Evolutionary conservation across 2,888 invertebrate species (phyloP).

Genomic region (Lomographa bimaculata): DNA sequence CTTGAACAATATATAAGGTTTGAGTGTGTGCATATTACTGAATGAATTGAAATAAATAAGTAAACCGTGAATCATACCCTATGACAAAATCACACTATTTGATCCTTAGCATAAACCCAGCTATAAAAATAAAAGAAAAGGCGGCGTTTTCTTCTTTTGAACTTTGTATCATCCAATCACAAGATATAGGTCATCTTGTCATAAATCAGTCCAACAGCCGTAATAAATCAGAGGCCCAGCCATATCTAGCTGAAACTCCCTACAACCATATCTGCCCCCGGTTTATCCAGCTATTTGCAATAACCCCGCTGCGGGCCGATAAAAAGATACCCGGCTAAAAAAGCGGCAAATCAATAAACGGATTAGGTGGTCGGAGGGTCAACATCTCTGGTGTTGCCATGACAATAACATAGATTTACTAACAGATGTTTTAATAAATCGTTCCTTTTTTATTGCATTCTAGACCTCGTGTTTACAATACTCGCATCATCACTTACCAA

Average conservation of each 20-base stretch:
- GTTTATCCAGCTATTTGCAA: slow-evolving; percentile 27
- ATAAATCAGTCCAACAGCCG: slow-evolving; percentile 25
- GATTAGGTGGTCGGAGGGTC: slow-evolving; percentile 31
- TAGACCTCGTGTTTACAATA: no score
- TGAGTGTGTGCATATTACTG: no score
- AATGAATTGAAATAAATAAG: no score
- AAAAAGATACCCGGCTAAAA: slow-evolving; percentile 34
- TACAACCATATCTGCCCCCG: slow-evolving; percentile 23
- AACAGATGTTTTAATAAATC: no score
- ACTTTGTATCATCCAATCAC: slow-evolving; percentile 26
- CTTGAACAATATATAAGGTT: no score
- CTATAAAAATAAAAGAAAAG: no score
- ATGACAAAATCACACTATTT: no score
- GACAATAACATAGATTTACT: slow-evolving; percentile 10
- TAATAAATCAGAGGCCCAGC: slow-evolving; percentile 23
- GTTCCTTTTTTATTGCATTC: no score
- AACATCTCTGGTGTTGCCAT: slow-evolving; percentile 7
- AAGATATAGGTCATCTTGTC: slow-evolving; percentile 24
- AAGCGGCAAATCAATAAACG: slow-evolving; percentile 38
- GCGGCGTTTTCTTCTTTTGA: no score
- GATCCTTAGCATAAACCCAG: no score
- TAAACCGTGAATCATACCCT: no score
- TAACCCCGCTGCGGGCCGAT: slow-evolving; percentile 25
- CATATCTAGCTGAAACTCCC: slow-evolving; percentile 20
- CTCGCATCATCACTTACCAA: neutral